phyloP scores from a whole-genome alignment of 2,113 vertebrate species.

The Pygoscelis adeliae region DNA sequence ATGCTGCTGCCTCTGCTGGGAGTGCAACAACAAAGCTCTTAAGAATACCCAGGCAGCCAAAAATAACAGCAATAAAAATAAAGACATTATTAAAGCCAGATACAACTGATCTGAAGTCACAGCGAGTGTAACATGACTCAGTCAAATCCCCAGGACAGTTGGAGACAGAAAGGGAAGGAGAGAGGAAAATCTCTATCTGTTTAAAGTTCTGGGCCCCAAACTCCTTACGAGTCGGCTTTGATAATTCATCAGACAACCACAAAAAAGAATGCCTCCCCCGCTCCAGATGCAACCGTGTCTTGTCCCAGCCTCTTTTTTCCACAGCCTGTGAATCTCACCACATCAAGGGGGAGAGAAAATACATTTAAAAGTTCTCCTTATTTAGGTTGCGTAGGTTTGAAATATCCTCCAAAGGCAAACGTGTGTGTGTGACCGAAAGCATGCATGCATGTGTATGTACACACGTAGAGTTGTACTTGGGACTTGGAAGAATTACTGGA shows the following conservation, averaged over 20 bases:
- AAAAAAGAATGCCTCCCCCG: constrained; percentile 78
- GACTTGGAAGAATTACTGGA: background rate
- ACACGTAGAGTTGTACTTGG: background rate
- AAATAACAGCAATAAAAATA: constrained; percentile 72
- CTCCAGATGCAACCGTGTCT: constrained; percentile 75
- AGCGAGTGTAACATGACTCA: constrained; percentile 70
- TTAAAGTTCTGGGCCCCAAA: constrained; percentile 71
- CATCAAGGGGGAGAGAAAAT: constrained; percentile 74
- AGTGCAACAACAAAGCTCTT: constrained; percentile 40
- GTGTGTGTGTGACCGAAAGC: constrained; percentile 4
- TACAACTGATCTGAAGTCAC: constrained; percentile 74
- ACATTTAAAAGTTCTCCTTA: constrained; percentile 53
- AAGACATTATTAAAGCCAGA: constrained; percentile 78
- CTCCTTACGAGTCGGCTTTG: constrained; percentile 66
- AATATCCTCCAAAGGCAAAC: constrained; percentile 38
- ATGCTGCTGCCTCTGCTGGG: constrained; percentile 22
- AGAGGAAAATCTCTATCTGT: constrained; percentile 67
- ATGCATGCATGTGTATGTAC: background rate
- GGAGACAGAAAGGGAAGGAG: constrained; percentile 65
- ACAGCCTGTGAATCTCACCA: constrained; percentile 72
- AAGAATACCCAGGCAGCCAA: constrained; percentile 51
- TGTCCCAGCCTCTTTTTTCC: constrained; percentile 70
- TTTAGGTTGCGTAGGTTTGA: constrained; percentile 70
- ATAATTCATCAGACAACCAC: constrained; percentile 79
- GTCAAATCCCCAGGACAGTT: constrained; percentile 69